These are phyloP conservation scores for Epizoanthus ramosus DNA, from an alignment of 92 coral and sea anemone genomes.

Conservation along the genomic window DNA sequence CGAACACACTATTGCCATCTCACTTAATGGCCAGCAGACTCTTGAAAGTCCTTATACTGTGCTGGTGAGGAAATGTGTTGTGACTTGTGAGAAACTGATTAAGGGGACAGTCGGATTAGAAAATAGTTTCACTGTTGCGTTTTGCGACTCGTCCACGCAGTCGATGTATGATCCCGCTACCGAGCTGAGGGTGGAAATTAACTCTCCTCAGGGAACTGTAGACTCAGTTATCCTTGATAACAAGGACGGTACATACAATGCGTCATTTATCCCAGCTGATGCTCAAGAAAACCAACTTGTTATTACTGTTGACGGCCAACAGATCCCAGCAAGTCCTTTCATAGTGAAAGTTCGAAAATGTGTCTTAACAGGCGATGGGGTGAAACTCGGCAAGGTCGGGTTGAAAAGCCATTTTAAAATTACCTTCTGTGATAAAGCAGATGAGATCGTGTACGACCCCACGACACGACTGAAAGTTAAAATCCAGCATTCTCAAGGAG, in stretches of 20 bases:
- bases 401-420: conserved; percentile 18
- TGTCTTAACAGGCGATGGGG: conserved; percentile 30
- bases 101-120: conserved; percentile 44
- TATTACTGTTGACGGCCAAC: conserved; percentile 23
- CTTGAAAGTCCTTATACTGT: conserved; percentile 35
- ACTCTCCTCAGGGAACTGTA: background rate
- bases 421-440: conserved; percentile 15
- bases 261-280: conserved; percentile 17
- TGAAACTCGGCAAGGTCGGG: conserved; percentile 15
- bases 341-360: conserved; percentile 28
- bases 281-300: conserved; percentile 27
- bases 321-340: conserved; percentile 27
- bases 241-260: conserved; percentile 25
- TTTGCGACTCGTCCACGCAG: background rate
- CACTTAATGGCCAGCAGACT: conserved; percentile 23
- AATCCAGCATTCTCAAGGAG: conserved; percentile 29
- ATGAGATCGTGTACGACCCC: conserved; percentile 4
- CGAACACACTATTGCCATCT: conserved; percentile 6
- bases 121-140: conserved; percentile 23
- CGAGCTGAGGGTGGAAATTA: background rate
- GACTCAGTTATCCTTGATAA: background rate
- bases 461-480: conserved; percentile 15
- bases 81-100: conserved; percentile 13
- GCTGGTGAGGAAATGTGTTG: conserved; percentile 32
- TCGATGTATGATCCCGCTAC: conserved; percentile 22